phyloP scores from a whole-genome alignment of 2,797 vertebrate genomes.

The Cercopithecus neglectus region DNA sequence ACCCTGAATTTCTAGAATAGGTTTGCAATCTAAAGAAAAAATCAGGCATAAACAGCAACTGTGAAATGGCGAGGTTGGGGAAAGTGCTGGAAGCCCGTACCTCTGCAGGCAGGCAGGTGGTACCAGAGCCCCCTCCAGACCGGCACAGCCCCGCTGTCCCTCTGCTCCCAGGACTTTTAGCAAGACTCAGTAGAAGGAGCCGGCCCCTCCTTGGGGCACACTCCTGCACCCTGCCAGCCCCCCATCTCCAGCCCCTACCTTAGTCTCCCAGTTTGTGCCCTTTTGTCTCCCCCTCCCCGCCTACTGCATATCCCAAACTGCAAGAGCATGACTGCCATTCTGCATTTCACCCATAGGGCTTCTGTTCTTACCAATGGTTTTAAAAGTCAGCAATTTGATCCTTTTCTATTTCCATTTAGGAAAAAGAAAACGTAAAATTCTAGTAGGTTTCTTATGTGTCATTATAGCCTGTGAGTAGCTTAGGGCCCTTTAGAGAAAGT shows the following conservation, averaged over 20 bases:
- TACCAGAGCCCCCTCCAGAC: not conserved
- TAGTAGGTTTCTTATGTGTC: not conserved
- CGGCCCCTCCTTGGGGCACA: not conserved
- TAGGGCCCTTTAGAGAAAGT: not conserved
- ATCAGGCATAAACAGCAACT: not conserved
- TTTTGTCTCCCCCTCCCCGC: not conserved
- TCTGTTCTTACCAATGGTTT: not conserved
- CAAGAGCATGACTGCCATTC: accelerated
- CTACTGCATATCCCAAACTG: not conserved
- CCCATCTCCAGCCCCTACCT: not conserved
- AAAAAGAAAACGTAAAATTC: not conserved
- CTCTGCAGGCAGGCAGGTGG: not conserved
- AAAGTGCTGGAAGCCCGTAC: not conserved
- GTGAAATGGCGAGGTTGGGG: too few relatives aligned
- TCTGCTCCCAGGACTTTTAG: not conserved
- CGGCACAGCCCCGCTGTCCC: too few relatives aligned
- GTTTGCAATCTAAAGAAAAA: not conserved
- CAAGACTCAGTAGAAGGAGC: not conserved
- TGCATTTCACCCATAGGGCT: not conserved
- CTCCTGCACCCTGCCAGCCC: not conserved
- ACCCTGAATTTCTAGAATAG: not conserved
- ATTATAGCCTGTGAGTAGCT: not conserved
- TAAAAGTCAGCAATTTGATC: not conserved
- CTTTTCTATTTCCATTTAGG: not conserved
- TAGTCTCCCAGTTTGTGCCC: accelerated